Conservation (phyloP, 2,113 vertebrate species). For the Alligator mississippiensis region DNA sequence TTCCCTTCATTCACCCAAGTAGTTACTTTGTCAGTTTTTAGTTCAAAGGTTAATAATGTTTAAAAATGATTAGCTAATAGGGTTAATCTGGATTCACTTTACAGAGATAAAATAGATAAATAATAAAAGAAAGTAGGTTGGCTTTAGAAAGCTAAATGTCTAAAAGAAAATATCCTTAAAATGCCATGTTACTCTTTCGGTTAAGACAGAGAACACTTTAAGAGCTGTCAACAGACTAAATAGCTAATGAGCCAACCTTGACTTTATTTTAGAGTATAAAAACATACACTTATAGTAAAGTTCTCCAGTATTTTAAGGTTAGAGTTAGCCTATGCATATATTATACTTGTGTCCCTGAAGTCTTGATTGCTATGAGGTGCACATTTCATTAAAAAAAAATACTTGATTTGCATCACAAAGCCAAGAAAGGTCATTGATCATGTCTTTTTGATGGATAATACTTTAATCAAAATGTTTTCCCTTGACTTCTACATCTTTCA, state of each 20-base stretch:
- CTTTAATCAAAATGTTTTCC: not conserved
- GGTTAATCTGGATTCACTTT: conserved; percentile 9
- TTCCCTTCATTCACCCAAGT: no score
- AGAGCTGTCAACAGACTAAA: conserved; percentile 34
- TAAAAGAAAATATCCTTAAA: conserved; percentile 9
- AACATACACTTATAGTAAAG: conserved; percentile 38
- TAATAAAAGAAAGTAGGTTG: conserved; percentile 42
- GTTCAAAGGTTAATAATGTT: not conserved
- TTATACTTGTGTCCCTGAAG: not conserved
- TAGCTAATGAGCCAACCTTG: conserved; percentile 43
- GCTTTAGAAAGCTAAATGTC: conserved; percentile 37
- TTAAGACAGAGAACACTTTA: conserved; percentile 31
- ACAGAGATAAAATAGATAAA: conserved; percentile 28
- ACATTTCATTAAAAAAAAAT: conserved; percentile 61
- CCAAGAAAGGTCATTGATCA: conserved; percentile 31
- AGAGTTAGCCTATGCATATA: conserved; percentile 35
- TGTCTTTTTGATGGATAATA: conserved; percentile 29
- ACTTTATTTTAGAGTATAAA: conserved; percentile 63
- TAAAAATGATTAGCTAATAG: not conserved
- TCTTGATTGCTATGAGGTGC: conserved; percentile 56
- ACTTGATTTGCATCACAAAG: conserved; percentile 10
- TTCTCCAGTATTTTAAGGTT: conserved; percentile 57
- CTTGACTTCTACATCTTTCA: conserved; percentile 11
- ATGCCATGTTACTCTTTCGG: conserved; percentile 15
- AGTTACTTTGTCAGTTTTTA: not conserved